These are phyloP conservation scores for Pyrochroa serraticornis DNA, from an alignment of 2,888 invertebrate genomes.

Conservation along the genomic window DNA sequence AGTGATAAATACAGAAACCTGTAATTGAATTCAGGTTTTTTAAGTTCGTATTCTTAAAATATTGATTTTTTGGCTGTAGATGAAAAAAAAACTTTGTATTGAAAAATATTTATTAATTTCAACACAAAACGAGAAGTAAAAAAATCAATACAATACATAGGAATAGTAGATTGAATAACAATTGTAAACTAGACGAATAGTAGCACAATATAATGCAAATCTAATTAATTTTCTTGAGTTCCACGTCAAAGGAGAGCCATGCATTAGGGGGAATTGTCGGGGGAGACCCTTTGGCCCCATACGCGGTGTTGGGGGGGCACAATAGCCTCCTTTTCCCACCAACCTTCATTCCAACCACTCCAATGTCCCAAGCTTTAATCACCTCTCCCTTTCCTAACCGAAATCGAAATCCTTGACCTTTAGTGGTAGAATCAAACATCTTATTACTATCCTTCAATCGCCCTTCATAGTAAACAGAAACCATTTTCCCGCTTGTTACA, in stretches of 20 bases:
- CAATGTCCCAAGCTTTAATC: constrained; percentile 90
- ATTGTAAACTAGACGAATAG: too few relatives aligned
- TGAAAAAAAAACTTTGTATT: too few relatives aligned
- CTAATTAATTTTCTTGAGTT: constrained; percentile 74
- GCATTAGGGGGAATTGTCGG: constrained; percentile 89
- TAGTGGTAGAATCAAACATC: constrained; percentile 78
- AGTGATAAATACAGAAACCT: too few relatives aligned
- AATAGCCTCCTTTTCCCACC: constrained; percentile 87
- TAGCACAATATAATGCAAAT: too few relatives aligned
- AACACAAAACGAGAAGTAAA: too few relatives aligned
- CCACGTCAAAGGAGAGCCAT: constrained; percentile 87
- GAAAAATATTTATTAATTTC: too few relatives aligned
- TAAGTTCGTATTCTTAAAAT: too few relatives aligned
- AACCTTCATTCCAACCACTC: constrained; percentile 90
- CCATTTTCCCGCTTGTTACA: constrained; percentile 79
- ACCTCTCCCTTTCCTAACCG: constrained; percentile 84
- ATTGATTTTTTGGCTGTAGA: too few relatives aligned
- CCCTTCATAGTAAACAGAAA: constrained; percentile 85
- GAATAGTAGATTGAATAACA: too few relatives aligned
- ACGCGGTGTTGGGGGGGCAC: constrained; percentile 87
- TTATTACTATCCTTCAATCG: constrained; percentile 82
- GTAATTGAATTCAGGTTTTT: too few relatives aligned
- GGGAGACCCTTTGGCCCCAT: constrained; percentile 77
- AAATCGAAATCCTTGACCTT: constrained; percentile 87
- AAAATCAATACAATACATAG: too few relatives aligned